Evolutionary conservation across 1,140 invertebrate genomes (phyloP).

Genomic region (Oppia nitens): DNA sequence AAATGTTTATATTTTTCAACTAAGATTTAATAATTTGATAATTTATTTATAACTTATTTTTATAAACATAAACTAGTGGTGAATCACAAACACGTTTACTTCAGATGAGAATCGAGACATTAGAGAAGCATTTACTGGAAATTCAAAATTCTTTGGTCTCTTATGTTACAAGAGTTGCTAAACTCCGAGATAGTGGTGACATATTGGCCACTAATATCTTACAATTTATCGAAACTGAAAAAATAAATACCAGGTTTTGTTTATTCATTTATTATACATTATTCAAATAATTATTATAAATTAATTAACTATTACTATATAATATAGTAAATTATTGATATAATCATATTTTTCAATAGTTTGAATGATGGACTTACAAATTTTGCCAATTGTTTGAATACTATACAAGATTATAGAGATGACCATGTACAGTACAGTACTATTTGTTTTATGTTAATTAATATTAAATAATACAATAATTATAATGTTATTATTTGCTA

Average conservation of each 20-base stretch:
- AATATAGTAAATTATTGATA: no score
- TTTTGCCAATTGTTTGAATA: conserved; percentile 1
- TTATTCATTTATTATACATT: no score
- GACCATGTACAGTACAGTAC: no score
- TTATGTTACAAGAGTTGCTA: background rate
- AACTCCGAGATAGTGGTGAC: background rate
- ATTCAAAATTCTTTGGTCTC: background rate
- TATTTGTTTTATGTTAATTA: no score
- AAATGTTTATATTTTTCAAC: no score
- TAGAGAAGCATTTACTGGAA: background rate
- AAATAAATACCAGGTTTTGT: background rate
- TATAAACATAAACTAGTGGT: background rate
- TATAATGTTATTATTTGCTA: no score
- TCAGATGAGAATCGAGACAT: background rate
- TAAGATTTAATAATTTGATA: no score
- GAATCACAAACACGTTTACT: background rate
- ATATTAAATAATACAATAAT: no score
- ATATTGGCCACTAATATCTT: background rate
- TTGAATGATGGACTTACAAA: background rate
- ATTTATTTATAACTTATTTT: no score
- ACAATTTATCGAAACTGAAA: conserved; percentile 3
- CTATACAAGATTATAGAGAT: background rate
- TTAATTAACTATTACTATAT: no score
- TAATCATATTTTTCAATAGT: background rate
- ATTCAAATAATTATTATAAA: no score